These are phyloP conservation scores for Gymnocypris eckloni DNA, from an alignment of 2,797 vertebrate species.

Conservation along the genomic window DNA sequence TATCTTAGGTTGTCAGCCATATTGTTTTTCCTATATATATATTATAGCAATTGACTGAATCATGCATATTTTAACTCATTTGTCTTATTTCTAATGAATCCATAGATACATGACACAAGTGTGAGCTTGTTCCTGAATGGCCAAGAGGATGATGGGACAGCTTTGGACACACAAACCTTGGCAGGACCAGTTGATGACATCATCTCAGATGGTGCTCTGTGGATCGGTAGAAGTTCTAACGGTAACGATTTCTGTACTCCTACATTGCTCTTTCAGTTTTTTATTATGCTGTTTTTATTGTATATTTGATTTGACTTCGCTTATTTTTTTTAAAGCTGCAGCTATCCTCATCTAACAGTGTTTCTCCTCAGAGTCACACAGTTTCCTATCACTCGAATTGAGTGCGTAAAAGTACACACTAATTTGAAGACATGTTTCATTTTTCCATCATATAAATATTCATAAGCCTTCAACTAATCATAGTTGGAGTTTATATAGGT, in stretches of 20 bases:
- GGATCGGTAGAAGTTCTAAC: slow-evolving; percentile 84
- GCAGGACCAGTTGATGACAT: slow-evolving; percentile 73
- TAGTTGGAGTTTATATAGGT: slow-evolving; percentile 63
- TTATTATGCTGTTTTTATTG: slow-evolving; percentile 12
- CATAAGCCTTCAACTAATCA: slow-evolving; percentile 64
- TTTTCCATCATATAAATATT: slow-evolving; percentile 66
- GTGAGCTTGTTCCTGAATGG: slow-evolving; percentile 90
- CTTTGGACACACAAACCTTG: slow-evolving; percentile 85
- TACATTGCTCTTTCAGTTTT: slow-evolving; percentile 3
- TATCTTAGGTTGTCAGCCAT: too few species aligned
- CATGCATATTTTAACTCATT: not conserved
- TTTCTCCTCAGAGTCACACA: slow-evolving; percentile 5
- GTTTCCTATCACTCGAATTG: slow-evolving; percentile 51
- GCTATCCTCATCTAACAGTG: not conserved
- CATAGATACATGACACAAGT: slow-evolving; percentile 84
- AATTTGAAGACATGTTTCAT: slow-evolving; percentile 60
- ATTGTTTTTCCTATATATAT: not conserved
- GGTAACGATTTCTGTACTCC: slow-evolving; percentile 74
- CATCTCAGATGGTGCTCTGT: slow-evolving; percentile 69
- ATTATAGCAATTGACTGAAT: not conserved
- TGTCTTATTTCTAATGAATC: slow-evolving; percentile 54
- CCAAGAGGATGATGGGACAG: slow-evolving; percentile 85
- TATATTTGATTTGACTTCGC: not conserved
- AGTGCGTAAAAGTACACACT: slow-evolving; percentile 54
- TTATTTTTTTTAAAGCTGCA: not conserved